These are phyloP conservation scores for Podarcis siculus DNA, from an alignment of 2,797 vertebrate genomes.

Conservation along the genomic window DNA sequence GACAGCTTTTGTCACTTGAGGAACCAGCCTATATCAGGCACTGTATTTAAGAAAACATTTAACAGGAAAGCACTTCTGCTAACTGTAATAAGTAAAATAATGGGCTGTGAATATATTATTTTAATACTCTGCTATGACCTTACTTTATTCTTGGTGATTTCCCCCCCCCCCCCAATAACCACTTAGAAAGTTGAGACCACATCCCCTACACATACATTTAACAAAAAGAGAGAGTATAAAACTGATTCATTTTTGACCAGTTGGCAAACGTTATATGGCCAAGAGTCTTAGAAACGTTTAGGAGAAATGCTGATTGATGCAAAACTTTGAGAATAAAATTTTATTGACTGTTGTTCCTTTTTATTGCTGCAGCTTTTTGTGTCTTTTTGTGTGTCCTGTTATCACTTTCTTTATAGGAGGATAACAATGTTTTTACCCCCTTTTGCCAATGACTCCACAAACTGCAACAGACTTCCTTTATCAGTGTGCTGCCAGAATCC, in stretches of 20 bases:
- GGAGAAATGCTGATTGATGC: background rate
- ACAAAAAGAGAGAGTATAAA: constrained; percentile 1
- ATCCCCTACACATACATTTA: too few relatives aligned
- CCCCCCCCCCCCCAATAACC: background rate
- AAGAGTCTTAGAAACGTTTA: background rate
- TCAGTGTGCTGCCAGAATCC: background rate
- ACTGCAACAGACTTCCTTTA: background rate
- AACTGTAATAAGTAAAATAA: constrained; percentile 20
- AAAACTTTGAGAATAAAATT: constrained; percentile 12
- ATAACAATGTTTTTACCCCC: background rate
- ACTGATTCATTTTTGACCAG: background rate
- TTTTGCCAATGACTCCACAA: background rate
- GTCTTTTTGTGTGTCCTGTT: background rate
- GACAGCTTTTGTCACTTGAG: background rate
- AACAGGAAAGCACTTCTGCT: background rate
- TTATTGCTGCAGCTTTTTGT: background rate
- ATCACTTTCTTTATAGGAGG: constrained; percentile 10
- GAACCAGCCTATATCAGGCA: background rate
- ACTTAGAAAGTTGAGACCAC: background rate
- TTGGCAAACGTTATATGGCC: background rate
- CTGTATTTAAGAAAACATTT: constrained; percentile 4
- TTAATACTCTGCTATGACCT: background rate
- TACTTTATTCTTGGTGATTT: background rate
- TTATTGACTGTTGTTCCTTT: constrained; percentile 16
- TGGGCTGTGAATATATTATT: constrained; percentile 5